phyloP scores from a whole-genome alignment of 1,140 invertebrate genomes.

The Drosophila sulfurigaster region DNA sequence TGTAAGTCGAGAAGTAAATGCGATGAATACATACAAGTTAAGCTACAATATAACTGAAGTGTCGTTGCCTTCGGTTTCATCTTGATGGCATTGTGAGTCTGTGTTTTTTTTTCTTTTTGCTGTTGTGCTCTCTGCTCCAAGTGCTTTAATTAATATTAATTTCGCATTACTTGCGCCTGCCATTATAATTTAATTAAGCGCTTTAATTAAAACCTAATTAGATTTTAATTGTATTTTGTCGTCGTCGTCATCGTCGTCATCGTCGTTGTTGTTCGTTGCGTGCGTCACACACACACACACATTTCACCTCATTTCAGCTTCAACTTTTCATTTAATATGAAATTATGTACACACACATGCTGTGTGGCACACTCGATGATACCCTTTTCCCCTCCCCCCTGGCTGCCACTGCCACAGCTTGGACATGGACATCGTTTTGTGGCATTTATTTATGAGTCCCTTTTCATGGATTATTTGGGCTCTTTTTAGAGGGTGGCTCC shows the following conservation, averaged over 20 bases:
- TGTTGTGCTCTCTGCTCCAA: conserved; percentile 6
- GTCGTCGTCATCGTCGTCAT: conserved; percentile 4
- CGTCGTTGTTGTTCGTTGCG: conserved; percentile 31
- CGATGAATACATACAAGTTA: not conserved
- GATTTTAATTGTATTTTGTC: conserved; percentile 73
- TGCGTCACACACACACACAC: conserved; percentile 47
- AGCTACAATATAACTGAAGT: conserved; percentile 20
- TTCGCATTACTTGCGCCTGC: conserved; percentile 73
- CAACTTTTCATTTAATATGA: conserved; percentile 38
- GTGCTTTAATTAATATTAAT: conserved; percentile 74
- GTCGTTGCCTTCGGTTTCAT: conserved; percentile 45
- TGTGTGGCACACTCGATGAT: conserved; percentile 5
- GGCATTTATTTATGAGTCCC: conserved; percentile 67
- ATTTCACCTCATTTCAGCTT: conserved; percentile 40
- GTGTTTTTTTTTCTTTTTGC: too few species aligned
- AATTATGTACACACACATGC: conserved; percentile 29
- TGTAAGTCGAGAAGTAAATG: not conserved
- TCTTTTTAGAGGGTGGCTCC: conserved; percentile 38
- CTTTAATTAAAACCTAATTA: conserved; percentile 80
- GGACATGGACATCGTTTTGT: conserved; percentile 41
- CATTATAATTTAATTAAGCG: conserved; percentile 80
- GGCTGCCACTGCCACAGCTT: conserved; percentile 23
- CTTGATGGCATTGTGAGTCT: not conserved
- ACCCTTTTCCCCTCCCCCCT: conserved; percentile 15
- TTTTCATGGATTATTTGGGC: conserved; percentile 16